Base-by-base conservation (phyloP, 2,888 invertebrate species). In the Sesia bembeciformis region DNA sequence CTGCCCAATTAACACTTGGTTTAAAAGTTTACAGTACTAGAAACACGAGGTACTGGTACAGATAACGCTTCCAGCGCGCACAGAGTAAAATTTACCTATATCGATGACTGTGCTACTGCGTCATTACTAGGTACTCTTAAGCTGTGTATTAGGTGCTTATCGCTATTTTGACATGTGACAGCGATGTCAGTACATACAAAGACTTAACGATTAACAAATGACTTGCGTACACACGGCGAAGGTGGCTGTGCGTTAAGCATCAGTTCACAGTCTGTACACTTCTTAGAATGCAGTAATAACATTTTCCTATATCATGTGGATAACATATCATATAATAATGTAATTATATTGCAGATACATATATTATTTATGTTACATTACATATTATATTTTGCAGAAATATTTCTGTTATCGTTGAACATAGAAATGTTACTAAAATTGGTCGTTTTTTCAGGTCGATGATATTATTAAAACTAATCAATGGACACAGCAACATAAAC, bases 161-260 rank as follows among this genome's bases (percentile, higher is more conserved):
- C 46, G 4, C n/a, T 46, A 46, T 23, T 8, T 23, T 8, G 23
- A 46, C 8, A 50, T 7, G 39, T 38, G 42, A 7, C 42, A 42
- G 42, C 7, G 5, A 42, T 7, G 39, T 41, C n/a, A 40, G 41
- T 51, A 53, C 51, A 40, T 52, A 53, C 56, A 39, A 52, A 7
- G 39, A 51, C 56, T 54, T 59, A 55, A 54, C 56, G 55, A 56
- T 60, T 61, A 63, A 59, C 68, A 64, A 67, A 67, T 69, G 61
- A 53, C 59, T 64, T 66, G 63, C 55, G 58, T 64, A 71, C 69
- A 71, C 61, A 70, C 56, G 60, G 52, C 60, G 60, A 61, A 60
- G 61, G 23, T 23, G 23, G 23, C 23, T 23, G 23, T 23, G 23
- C 23, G 23, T 23, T 23, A 1, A 2, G 23, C 23, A 23, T 1